Base-by-base conservation (phyloP, 2,797 vertebrate genomes). In the Chaenodraco wilsoni region DNA sequence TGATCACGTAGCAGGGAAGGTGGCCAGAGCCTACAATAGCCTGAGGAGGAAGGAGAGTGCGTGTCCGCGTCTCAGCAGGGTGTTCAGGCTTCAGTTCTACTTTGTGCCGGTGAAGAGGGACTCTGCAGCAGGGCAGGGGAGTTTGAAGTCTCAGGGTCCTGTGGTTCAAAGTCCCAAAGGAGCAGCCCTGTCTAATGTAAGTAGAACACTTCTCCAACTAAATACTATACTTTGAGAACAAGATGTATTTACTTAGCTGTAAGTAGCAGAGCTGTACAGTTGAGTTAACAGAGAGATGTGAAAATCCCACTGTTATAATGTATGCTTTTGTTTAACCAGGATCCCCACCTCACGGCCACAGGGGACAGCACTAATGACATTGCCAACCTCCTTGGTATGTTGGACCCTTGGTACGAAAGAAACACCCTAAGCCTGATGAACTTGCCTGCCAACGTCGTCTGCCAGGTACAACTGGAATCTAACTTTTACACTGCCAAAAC, bases 381-480 rank as follows among this genome's bases (percentile, higher is more conserved):
- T 45, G 97, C 97, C 60, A 93, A 93, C 79, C 97, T 98, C 84
- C 93, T 99, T 0, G 98, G 98, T 41, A 96, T 98, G 96, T 88
- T 99, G 86, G 98, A 99, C 81, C 97, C 98, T 15, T 99, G 98
- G 98, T 99, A 99, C 49, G 95, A 98, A 84, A 95, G 97, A 69
- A 99, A 99, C 8, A 95, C 97, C 33, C 95, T 97, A 17, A 96
- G 95, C 74, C 92, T 99, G 79, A 96, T 98, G 74, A 94, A 95
- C 75, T 88, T 99, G 60, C 96, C 98, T 2, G 86, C 95, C 44
- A 94, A 91, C 0, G 95, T 98, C 19, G 91, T 98, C 75, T 98
- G 97, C 86, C 96, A 98, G 96, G 98, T 99, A 90, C 5, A 75
- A 16, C 52, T 11, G 9, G 16, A 61, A 9, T 58, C 10, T 46